phyloP scores from a whole-genome alignment of 2,888 invertebrate species.

The Scaeva pyrastri region DNA sequence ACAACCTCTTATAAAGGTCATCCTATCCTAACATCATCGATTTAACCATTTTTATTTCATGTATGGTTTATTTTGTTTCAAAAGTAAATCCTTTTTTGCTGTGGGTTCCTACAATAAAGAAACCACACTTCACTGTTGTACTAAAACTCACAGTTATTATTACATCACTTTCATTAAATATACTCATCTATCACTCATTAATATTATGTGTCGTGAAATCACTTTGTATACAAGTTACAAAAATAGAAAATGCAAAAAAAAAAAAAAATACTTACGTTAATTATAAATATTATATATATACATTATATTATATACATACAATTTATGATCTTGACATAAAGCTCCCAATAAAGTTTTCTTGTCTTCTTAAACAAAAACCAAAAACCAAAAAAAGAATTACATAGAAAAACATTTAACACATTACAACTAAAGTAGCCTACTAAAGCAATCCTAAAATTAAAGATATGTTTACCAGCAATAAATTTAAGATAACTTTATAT shows the following conservation, averaged over 20 bases:
- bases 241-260: conserved; percentile 46
- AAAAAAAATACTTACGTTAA: conserved; percentile 61
- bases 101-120: neutral
- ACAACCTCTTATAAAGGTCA: too few species aligned
- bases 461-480: conserved; percentile 72
- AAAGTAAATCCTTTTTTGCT: too few species aligned
- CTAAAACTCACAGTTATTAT: conserved; percentile 67
- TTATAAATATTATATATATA: conserved; percentile 56
- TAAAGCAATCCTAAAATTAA: conserved; percentile 75
- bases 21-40: too few species aligned
- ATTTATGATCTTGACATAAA: conserved; percentile 68
- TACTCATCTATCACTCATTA: conserved; percentile 70
- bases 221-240: conserved; percentile 44
- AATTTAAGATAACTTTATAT: conserved; percentile 60
- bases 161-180: conserved; percentile 68
- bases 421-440: conserved; percentile 73
- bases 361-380: conserved; percentile 55
- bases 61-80: too few species aligned
- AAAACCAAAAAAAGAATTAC: conserved; percentile 16
- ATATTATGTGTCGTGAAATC: conserved; percentile 67
- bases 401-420: conserved; percentile 47
- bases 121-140: conserved; percentile 35
- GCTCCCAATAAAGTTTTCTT: conserved; percentile 73
- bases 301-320: conserved; percentile 44
- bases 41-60: too few species aligned